Percentiles rank a stretch among this genome's conserved stretches.
phyloP scores from a whole-genome alignment of 1,140 invertebrate genomes.

The Eupristina koningsbergeri region DNA sequence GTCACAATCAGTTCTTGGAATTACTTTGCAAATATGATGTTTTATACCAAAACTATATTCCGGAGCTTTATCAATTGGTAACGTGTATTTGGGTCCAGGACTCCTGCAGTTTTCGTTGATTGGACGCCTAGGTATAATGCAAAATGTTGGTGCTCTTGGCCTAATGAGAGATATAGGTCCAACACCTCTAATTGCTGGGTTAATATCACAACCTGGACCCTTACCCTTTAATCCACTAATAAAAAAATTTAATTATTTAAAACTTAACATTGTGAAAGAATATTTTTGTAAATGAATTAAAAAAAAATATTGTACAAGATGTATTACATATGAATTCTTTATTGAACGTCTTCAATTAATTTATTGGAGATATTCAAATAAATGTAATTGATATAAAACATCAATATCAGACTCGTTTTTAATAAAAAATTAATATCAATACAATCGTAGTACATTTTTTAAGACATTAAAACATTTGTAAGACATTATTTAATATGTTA shows the following conservation, averaged over 20 bases:
- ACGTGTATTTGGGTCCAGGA: constrained; percentile 55
- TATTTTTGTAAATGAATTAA: background rate
- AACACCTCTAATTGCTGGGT: constrained; percentile 23
- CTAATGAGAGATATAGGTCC: background rate
- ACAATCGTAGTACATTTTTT: too few species aligned
- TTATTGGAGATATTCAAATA: background rate
- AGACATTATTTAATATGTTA: constrained; percentile 17
- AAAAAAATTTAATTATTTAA: background rate
- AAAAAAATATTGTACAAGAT: background rate
- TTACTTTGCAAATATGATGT: constrained; percentile 53
- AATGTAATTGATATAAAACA: background rate
- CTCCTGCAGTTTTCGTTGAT: constrained; percentile 3
- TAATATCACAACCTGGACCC: background rate
- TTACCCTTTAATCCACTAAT: constrained; percentile 17
- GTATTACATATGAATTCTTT: background rate
- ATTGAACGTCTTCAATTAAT: background rate
- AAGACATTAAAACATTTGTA: background rate
- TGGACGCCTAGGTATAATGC: background rate
- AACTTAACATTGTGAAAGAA: background rate
- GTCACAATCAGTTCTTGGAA: constrained; percentile 57
- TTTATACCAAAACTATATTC: constrained; percentile 56
- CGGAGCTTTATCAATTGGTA: constrained; percentile 34
- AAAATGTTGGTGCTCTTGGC: background rate
- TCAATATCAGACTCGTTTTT: background rate
- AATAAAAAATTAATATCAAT: background rate